Conservation (phyloP, 2,888 invertebrate species). For the Synergus laeviventris region DNA sequence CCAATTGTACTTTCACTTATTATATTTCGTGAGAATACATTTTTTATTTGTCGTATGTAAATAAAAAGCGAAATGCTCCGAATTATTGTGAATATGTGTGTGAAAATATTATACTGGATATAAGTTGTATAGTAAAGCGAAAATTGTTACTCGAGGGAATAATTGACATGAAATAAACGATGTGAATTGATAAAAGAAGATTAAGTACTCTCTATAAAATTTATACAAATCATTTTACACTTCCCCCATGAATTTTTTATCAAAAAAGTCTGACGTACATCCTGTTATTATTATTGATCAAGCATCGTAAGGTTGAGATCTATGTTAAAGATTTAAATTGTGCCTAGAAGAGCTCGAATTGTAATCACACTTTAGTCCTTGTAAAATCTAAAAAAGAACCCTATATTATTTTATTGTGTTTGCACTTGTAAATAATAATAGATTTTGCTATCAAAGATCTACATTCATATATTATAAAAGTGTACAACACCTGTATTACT, state of each 20-base stretch:
- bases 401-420: not conserved
- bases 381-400: not conserved
- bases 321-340: not conserved
- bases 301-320: not conserved
- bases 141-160: not conserved
- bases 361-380: not conserved
- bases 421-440: not conserved
- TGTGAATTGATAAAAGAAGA: not conserved
- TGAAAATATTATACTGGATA: not conserved
- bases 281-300: not conserved
- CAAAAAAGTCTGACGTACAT: not conserved
- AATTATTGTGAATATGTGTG: not conserved
- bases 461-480: not conserved
- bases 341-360: not conserved
- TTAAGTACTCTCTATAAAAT: not conserved
- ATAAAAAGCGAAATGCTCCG: not conserved
- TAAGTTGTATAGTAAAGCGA: not conserved
- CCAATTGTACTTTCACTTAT: not conserved
- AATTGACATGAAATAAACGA: conserved; percentile 4
- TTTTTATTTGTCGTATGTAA: not conserved
- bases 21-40: not conserved
- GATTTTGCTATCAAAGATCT: not conserved
- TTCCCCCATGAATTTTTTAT: not conserved
- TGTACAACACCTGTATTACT: too few relatives aligned
- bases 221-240: not conserved